Percentiles rank a stretch among this genome's conserved stretches.
phyloP scores from a whole-genome alignment of 2,888 invertebrate species.

The Malachius bipustulatus region DNA sequence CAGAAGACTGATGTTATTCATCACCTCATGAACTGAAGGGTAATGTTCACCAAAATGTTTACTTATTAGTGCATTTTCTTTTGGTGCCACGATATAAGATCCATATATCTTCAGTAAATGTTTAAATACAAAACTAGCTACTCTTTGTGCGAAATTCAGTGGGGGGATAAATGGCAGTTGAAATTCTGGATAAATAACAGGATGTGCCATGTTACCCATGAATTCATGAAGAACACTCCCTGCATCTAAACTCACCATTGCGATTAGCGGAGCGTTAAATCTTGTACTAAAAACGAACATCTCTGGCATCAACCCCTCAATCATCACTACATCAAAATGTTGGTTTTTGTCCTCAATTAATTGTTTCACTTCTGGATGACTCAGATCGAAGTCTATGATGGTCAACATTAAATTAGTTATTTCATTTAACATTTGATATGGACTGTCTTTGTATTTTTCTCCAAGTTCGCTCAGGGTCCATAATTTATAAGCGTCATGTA shows the following conservation, averaged over 20 bases:
- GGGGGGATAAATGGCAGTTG: conserved; percentile 15
- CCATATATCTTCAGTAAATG: not conserved
- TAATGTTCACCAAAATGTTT: conserved; percentile 24
- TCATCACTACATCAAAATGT: conserved; percentile 25
- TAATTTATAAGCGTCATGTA: conserved; percentile 12
- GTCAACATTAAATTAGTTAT: conserved; percentile 12
- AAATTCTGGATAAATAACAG: conserved; percentile 18
- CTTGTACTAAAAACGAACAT: conserved; percentile 20
- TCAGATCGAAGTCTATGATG: conserved; percentile 12
- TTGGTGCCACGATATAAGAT: not conserved
- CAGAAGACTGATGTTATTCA: conserved; percentile 21
- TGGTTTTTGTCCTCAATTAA: conserved; percentile 32
- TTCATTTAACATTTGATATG: conserved; percentile 17
- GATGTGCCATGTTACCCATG: conserved; percentile 20
- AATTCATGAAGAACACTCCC: conserved; percentile 12
- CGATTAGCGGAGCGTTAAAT: conserved; percentile 21
- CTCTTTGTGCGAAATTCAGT: conserved; percentile 32
- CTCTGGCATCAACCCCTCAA: conserved; percentile 19
- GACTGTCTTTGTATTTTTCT: not conserved
- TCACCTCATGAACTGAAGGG: conserved; percentile 21
- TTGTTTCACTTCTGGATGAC: conserved; percentile 23
- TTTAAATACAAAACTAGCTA: conserved; percentile 14
- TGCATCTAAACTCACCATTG: conserved; percentile 18
- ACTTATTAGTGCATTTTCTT: not conserved
- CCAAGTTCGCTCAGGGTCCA: not conserved